These are phyloP conservation scores for Drosophila pallidifrons DNA, from an alignment of 1,140 invertebrate genomes.

Conservation along the genomic window DNA sequence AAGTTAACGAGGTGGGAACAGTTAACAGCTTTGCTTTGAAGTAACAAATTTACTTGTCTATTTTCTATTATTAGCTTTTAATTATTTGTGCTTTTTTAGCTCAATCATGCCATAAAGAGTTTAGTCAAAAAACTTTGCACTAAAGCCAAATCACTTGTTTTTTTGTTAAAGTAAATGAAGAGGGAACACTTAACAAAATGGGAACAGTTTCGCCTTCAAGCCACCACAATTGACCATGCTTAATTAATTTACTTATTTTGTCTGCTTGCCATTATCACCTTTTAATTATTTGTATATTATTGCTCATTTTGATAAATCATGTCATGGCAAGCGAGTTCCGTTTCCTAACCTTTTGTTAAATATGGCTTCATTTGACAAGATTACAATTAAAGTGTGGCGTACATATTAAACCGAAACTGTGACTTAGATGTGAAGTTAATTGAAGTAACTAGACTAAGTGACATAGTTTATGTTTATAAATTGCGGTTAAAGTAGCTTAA, in stretches of 20 bases:
- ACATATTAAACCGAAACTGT: background rate
- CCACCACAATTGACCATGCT: background rate
- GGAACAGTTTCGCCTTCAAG: background rate
- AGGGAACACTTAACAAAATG: background rate
- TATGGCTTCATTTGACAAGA: background rate
- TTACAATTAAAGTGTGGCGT: background rate
- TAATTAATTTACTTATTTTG: background rate
- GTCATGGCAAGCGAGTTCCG: background rate
- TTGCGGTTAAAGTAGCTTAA: background rate
- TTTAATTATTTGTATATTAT: background rate
- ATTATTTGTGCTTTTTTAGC: too few relatives aligned
- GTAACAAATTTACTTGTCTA: too few relatives aligned
- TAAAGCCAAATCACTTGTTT: too few relatives aligned
- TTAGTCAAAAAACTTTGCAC: too few relatives aligned
- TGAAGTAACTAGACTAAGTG: background rate
- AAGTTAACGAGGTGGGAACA: background rate
- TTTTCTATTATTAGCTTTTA: too few relatives aligned
- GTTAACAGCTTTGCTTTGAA: background rate
- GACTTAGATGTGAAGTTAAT: background rate
- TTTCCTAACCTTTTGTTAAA: background rate
- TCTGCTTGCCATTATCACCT: background rate
- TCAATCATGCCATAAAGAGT: too few relatives aligned
- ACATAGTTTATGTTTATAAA: background rate
- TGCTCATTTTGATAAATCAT: constrained; percentile 1
- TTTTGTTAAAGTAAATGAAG: background rate